These are phyloP conservation scores for Lepidothrix coronata DNA, from an alignment of 2,113 vertebrate species.

Conservation along the genomic window DNA sequence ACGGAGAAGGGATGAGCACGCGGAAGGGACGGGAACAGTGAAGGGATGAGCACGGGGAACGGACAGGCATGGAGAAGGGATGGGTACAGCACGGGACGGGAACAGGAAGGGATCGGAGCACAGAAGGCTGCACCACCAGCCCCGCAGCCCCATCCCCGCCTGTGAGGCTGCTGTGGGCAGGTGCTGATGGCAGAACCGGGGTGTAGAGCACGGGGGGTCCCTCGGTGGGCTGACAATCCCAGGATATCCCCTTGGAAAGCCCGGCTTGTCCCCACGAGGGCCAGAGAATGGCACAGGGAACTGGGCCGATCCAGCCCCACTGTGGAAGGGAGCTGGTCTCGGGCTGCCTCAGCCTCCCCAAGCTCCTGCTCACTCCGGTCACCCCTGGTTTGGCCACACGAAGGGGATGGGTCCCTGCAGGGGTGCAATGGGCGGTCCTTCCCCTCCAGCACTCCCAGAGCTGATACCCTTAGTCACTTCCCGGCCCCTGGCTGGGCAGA, in stretches of 20 bases:
- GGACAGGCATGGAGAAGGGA: neutral
- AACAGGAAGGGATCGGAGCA: neutral
- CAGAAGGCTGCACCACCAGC: neutral
- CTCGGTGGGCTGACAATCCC: rapidly evolving
- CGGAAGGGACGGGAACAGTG: neutral
- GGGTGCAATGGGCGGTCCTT: rapidly evolving
- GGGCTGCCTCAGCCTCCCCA: neutral
- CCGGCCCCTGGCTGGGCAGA: neutral
- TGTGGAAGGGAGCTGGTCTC: neutral
- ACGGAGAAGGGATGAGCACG: neutral
- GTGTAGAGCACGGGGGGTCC: neutral
- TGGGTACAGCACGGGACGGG: neutral
- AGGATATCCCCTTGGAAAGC: neutral
- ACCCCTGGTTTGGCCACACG: rapidly evolving
- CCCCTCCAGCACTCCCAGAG: neutral
- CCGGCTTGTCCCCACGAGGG: neutral
- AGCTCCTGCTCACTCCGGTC: neutral
- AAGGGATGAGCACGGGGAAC: neutral
- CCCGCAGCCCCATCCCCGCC: neutral
- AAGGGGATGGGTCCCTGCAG: neutral
- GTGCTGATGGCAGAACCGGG: neutral
- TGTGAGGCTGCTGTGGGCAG: neutral
- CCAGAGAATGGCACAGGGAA: rapidly evolving
- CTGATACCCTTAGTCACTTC: rapidly evolving
- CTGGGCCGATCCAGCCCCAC: rapidly evolving